Conservation (phyloP, 2,888 invertebrate species). For the Mesorhabditis sp. region DNA sequence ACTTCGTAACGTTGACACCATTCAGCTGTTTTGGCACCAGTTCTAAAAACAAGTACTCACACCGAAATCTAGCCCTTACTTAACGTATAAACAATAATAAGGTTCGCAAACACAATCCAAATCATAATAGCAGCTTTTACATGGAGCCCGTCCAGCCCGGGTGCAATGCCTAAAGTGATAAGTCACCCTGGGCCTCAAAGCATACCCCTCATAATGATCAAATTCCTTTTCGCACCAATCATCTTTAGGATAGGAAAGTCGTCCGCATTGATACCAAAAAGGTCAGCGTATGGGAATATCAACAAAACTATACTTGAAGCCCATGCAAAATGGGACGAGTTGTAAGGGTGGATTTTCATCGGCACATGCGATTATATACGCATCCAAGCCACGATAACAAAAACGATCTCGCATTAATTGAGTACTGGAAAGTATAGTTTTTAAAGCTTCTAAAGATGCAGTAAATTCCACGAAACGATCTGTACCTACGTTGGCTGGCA, state of each 20-base stretch:
- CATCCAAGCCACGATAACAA: constrained; percentile 38
- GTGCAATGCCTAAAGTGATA: constrained; percentile 20
- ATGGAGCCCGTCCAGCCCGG: constrained; percentile 8
- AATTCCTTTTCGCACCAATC: constrained; percentile 39
- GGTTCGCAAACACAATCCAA: constrained; percentile 40
- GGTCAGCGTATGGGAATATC: background rate
- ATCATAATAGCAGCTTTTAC: constrained; percentile 21
- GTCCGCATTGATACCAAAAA: constrained; percentile 35
- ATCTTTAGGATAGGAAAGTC: constrained; percentile 38
- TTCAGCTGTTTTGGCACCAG: constrained; percentile 37
- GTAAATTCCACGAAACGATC: no score
- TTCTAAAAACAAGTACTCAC: constrained; percentile 14
- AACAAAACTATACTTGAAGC: constrained; percentile 26
- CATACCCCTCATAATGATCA: constrained; percentile 26
- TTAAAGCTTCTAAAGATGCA: background rate
- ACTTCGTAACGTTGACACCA: constrained; percentile 47
- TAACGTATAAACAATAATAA: constrained; percentile 23
- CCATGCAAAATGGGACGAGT: constrained; percentile 44
- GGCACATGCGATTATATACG: constrained; percentile 41
- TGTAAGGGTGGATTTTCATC: constrained; percentile 43
- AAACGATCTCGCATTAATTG: constrained; percentile 39
- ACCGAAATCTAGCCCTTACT: constrained; percentile 11
- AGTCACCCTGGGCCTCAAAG: background rate
- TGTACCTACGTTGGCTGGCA: constrained; percentile 25
- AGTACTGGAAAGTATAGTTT: constrained; percentile 16